A percentile compares a stretch with the other conserved stretches of the same genome.
Conservation (phyloP, 2,888 invertebrate genomes). For the Chromoteleia sp. region DNA sequence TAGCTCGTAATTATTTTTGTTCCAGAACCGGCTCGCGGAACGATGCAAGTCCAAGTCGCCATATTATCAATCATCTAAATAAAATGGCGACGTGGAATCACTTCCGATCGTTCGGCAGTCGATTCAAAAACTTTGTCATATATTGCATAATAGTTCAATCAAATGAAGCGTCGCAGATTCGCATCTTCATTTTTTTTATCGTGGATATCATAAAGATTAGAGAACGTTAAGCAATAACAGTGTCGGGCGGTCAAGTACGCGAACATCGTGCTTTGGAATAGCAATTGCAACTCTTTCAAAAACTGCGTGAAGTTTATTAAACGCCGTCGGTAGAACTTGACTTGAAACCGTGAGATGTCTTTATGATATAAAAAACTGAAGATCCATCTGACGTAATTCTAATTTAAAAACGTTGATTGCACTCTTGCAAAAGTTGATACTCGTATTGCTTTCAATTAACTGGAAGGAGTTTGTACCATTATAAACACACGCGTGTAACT, state of each 20-base stretch:
- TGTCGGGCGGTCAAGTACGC: background rate
- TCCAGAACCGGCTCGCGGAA: slow-evolving; percentile 10
- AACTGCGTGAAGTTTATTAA: background rate
- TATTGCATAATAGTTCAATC: slow-evolving; percentile 18
- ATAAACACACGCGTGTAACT: slow-evolving; percentile 22
- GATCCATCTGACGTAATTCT: slow-evolving; percentile 20
- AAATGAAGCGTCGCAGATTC: slow-evolving; percentile 3
- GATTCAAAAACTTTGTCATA: background rate
- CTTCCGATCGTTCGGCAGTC: slow-evolving; percentile 4
- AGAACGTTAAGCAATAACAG: slow-evolving; percentile 17
- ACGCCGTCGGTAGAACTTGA: background rate
- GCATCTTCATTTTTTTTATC: slow-evolving; percentile 49
- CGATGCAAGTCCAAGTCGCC: slow-evolving; percentile 23
- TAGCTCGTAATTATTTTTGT: slow-evolving; percentile 18
- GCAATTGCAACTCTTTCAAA: slow-evolving; percentile 39
- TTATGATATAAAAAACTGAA: slow-evolving; percentile 55
- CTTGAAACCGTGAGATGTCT: slow-evolving; percentile 19
- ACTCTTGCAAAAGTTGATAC: slow-evolving; percentile 51
- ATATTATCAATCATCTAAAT: slow-evolving; percentile 9
- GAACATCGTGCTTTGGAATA: background rate
- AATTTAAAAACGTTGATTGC: slow-evolving; percentile 52
- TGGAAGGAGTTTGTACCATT: slow-evolving; percentile 38
- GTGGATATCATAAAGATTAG: slow-evolving; percentile 33
- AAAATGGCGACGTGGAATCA: slow-evolving; percentile 25
- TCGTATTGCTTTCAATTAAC: slow-evolving; percentile 45